A percentile compares a stretch with the other conserved stretches of the same genome.
These are phyloP conservation scores for Ophioninae sp. DNA, from an alignment of 2,888 invertebrate genomes.

Conservation along the genomic window DNA sequence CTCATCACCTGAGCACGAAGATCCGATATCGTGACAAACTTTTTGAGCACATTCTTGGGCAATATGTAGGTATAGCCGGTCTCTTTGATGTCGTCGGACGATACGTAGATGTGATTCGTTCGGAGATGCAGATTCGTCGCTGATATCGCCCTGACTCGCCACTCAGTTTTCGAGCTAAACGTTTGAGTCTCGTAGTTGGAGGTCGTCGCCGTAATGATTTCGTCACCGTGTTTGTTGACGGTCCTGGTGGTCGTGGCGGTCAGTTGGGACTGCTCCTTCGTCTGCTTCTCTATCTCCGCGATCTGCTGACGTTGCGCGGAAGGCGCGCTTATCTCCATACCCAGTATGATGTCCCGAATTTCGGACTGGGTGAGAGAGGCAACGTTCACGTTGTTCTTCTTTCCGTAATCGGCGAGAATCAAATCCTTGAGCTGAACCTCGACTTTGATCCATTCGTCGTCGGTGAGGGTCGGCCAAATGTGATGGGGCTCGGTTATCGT, in stretches of 20 bases:
- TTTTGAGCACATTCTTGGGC: conserved; percentile 98
- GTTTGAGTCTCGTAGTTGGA: conserved; percentile 99
- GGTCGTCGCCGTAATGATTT: conserved; percentile 99
- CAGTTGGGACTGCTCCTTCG: conserved; percentile 98
- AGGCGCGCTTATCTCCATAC: conserved; percentile 99
- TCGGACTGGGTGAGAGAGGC: conserved; percentile 99
- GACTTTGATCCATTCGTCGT: conserved; percentile 99
- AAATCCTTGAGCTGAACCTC: conserved; percentile 99
- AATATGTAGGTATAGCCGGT: conserved; percentile 98
- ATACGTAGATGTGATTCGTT: conserved; percentile 99
- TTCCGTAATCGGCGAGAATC: conserved; percentile 99
- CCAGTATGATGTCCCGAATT: conserved; percentile 99
- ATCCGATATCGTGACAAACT: conserved; percentile 99
- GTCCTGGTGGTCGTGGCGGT: conserved; percentile 99
- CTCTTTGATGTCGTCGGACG: conserved; percentile 99
- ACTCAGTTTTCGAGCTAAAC: conserved; percentile 99
- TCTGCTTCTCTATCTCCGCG: conserved; percentile 99
- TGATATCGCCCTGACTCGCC: conserved; percentile 98
- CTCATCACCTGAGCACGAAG: conserved; percentile 92
- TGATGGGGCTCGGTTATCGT: conserved; percentile 99
- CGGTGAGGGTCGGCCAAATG: conserved; percentile 98
- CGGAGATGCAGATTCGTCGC: conserved; percentile 98
- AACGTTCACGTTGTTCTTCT: conserved; percentile 99
- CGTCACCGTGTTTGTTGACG: conserved; percentile 99
- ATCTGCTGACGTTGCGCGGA: conserved; percentile 99